A percentile compares a stretch with the other conserved stretches of the same genome.
Conservation (phyloP, 2,888 invertebrate genomes). For the Mesorhabditis belari region DNA sequence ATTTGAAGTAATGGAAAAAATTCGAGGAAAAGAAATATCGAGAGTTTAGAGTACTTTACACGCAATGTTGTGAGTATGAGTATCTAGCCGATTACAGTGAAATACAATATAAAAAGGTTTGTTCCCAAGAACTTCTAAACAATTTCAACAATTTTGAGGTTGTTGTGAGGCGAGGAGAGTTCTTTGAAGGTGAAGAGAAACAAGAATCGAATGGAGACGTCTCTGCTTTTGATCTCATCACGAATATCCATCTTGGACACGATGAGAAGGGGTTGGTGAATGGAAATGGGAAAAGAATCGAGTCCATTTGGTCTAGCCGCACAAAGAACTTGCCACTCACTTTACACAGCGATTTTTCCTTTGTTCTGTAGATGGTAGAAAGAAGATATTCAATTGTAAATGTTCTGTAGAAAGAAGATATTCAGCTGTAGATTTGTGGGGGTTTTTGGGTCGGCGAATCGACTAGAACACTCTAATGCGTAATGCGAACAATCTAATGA, state of each 20-base stretch:
- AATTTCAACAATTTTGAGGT: conserved; percentile 5
- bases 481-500: no score
- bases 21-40: neutral
- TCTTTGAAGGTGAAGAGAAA: conserved; percentile 29
- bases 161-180: conserved; percentile 20
- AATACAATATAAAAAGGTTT: conserved; percentile 11
- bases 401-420: no score
- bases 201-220: conserved; percentile 18
- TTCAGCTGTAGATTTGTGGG: neutral
- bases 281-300: no score
- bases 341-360: no score
- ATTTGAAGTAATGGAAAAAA: neutral
- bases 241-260: conserved; percentile 13
- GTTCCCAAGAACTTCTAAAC: neutral
- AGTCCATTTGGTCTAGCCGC: neutral
- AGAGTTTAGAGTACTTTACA: conserved; percentile 4
- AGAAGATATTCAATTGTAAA: no score
- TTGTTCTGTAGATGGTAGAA: no score
- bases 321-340: neutral
- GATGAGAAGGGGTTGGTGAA: conserved; percentile 13
- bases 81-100: conserved; percentile 11
- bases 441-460: neutral
- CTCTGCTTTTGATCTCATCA: conserved; percentile 21
- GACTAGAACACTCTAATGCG: no score
- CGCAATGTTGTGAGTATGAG: conserved; percentile 18